Conservation (phyloP, 2,113 vertebrate species). For the Monarcha castaneiventris region DNA sequence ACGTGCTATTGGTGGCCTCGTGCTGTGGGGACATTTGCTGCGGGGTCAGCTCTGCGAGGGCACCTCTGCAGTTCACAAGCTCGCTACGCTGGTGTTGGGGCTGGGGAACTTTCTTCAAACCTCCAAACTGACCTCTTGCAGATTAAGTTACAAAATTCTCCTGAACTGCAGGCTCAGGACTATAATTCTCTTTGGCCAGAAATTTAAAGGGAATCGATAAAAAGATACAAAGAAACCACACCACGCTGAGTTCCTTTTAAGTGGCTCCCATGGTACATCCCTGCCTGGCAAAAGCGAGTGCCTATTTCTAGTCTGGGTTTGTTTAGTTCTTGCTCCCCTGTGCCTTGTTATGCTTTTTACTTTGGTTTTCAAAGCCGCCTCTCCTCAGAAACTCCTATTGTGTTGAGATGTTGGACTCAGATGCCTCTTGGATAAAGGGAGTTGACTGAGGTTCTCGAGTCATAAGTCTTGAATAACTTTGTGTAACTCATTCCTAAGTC, state of each 20-base stretch:
- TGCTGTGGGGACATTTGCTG: not conserved
- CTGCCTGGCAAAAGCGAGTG: not conserved
- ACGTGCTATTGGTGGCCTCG: not conserved
- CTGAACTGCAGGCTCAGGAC: not conserved
- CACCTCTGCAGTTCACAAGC: fast-evolving
- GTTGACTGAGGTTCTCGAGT: not conserved
- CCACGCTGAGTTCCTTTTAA: not conserved
- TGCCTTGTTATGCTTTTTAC: not conserved
- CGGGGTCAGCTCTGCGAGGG: not conserved
- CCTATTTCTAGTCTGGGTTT: not conserved
- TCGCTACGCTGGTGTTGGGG: fast-evolving
- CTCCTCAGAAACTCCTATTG: not conserved
- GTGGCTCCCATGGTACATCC: not conserved
- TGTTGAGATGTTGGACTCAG: not conserved
- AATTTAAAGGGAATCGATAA: not conserved
- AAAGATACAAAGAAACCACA: not conserved
- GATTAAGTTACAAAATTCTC: not conserved
- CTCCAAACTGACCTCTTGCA: not conserved
- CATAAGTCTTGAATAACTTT: fast-evolving
- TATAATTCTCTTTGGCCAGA: not conserved
- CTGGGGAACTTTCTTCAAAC: not conserved
- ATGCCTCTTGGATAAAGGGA: not conserved
- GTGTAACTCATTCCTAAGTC: not conserved
- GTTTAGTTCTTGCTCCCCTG: not conserved
- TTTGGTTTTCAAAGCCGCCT: not conserved